These are phyloP conservation scores for Hololepta plana DNA, from an alignment of 2,888 invertebrate genomes.

Conservation along the genomic window DNA sequence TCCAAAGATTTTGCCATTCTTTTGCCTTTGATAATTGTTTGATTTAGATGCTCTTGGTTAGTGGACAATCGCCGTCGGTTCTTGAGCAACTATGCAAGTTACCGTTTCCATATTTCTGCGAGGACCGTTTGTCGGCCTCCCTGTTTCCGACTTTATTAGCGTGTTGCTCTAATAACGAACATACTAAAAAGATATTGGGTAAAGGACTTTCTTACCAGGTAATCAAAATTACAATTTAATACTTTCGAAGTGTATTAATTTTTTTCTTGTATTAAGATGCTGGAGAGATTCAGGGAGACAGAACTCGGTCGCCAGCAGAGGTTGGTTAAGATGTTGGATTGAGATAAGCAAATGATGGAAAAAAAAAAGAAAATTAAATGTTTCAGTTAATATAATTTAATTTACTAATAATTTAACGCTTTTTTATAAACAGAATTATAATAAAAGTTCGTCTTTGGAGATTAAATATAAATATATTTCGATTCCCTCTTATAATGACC, in stretches of 20 bases:
- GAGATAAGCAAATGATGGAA: too few relatives aligned
- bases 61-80: conserved; percentile 59
- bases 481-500: too few relatives aligned
- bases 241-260: background rate
- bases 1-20: too few relatives aligned
- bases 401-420: too few relatives aligned
- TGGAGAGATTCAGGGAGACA: conserved; percentile 37
- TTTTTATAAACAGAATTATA: too few relatives aligned
- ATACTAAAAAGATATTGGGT: conserved; percentile 57
- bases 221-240: conserved; percentile 15
- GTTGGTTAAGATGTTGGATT: conserved; percentile 32
- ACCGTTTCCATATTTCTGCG: conserved; percentile 75
- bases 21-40: too few relatives aligned
- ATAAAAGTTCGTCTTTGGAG: too few relatives aligned
- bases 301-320: conserved; percentile 32
- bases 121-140: conserved; percentile 46
- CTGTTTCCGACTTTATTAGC: conserved; percentile 69
- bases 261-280: conserved; percentile 27
- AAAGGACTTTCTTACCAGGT: conserved; percentile 47
- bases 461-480: too few relatives aligned
- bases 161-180: conserved; percentile 42
- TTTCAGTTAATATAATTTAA: too few relatives aligned
- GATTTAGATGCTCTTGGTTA: conserved; percentile 50
- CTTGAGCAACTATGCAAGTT: conserved; percentile 69
- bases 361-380: too few relatives aligned